Conservation (phyloP, 2,797 vertebrate species). For the Amblyraja radiata region DNA sequence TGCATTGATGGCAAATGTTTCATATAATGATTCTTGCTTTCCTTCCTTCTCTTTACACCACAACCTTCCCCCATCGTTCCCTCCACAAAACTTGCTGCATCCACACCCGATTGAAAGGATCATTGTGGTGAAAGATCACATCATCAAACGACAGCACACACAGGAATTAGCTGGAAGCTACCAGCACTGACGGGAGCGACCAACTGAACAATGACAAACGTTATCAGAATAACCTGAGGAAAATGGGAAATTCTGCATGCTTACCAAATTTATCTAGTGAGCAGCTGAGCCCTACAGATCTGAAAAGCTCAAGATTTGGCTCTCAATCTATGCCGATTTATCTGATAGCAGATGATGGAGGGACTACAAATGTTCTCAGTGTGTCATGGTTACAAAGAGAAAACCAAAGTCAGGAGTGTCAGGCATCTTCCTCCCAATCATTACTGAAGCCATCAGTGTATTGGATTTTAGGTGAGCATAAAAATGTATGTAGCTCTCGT, state of each 20-base stretch:
- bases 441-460: neutral
- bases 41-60: neutral
- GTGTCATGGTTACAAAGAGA: neutral
- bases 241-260: slow-evolving; percentile 8
- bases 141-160: neutral
- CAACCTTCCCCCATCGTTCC: neutral
- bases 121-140: neutral
- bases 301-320: neutral
- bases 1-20: neutral
- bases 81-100: neutral
- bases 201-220: slow-evolving; percentile 7
- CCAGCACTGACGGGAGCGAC: neutral
- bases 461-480: neutral
- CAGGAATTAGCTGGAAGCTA: neutral
- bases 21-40: neutral
- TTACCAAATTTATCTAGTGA: neutral
- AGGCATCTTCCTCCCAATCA: neutral
- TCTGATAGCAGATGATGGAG: neutral
- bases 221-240: neutral
- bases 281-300: neutral
- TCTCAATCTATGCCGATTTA: neutral
- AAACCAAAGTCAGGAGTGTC: neutral
- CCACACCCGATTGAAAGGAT: neutral
- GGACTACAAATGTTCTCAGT: neutral
- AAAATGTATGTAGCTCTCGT: neutral